A percentile compares a stretch with the other conserved stretches of the same genome.
These are phyloP conservation scores for Tapirus terrestris DNA, from an alignment of 2,113 vertebrate species.

Conservation along the genomic window DNA sequence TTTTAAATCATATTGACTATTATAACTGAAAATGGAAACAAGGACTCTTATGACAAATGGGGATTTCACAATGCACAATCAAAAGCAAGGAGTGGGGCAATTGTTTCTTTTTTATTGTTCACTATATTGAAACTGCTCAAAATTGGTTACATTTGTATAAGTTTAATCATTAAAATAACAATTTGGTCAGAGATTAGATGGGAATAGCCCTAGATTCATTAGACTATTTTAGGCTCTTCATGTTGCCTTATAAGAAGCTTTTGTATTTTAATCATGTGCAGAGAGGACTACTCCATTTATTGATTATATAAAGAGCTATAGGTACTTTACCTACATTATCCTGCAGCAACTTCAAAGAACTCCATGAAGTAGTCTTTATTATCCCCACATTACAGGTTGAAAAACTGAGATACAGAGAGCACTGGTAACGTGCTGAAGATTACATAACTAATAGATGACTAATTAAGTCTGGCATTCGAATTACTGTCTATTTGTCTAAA, in stretches of 20 bases:
- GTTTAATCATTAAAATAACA: neutral
- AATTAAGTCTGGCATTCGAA: neutral
- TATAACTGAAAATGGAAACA: neutral
- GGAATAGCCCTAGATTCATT: neutral
- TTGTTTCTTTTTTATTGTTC: neutral
- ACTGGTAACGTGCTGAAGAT: neutral
- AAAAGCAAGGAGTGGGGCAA: neutral
- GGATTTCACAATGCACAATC: neutral
- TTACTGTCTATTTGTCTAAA: neutral
- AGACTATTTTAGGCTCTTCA: neutral
- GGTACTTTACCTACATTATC: neutral
- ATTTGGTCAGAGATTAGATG: neutral
- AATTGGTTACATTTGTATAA: neutral
- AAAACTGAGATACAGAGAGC: neutral
- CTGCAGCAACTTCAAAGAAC: neutral
- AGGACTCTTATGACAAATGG: neutral
- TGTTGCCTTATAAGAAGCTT: neutral
- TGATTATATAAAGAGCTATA: neutral
- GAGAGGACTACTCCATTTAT: neutral
- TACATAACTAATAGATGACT: neutral
- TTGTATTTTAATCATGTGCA: neutral
- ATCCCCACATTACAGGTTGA: neutral
- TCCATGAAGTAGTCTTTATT: neutral
- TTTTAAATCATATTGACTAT: neutral
- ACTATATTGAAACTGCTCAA: neutral